These are phyloP conservation scores for Caretta caretta DNA, from an alignment of 2,113 vertebrate species.

Conservation along the genomic window DNA sequence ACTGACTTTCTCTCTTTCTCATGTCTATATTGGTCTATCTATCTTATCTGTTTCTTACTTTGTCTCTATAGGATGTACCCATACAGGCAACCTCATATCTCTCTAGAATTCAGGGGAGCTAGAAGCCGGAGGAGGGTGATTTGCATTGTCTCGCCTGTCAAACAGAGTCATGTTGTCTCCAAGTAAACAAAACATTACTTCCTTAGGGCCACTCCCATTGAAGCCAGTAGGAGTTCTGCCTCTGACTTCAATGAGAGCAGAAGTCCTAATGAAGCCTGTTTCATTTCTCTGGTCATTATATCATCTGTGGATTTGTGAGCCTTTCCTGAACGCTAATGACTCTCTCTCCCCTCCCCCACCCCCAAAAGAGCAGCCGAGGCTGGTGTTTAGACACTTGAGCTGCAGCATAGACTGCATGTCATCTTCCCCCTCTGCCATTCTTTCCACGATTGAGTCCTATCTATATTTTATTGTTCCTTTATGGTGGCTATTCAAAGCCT, in stretches of 20 bases:
- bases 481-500: conserved; percentile 53
- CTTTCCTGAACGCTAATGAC: neutral
- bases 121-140: neutral
- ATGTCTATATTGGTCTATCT: neutral
- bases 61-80: neutral
- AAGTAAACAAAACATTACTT: neutral
- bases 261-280: neutral
- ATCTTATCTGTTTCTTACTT: conserved; percentile 3
- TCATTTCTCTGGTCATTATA: neutral
- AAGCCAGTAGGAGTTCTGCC: neutral
- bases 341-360: neutral
- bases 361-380: neutral
- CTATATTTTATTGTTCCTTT: conserved; percentile 60
- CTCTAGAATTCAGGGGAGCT: neutral
- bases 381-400: conserved; percentile 9
- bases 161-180: neutral
- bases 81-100: neutral
- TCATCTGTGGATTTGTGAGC: neutral
- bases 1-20: neutral
- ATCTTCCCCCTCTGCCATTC: conserved; percentile 51
- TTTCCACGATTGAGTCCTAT: conserved; percentile 53
- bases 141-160: conserved; percentile 49
- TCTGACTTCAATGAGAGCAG: neutral
- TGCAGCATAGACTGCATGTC: conserved; percentile 29
- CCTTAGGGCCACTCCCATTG: neutral